Evolutionary conservation across 2,113 vertebrate genomes (phyloP).

Genomic region (Sciurus niger): DNA sequence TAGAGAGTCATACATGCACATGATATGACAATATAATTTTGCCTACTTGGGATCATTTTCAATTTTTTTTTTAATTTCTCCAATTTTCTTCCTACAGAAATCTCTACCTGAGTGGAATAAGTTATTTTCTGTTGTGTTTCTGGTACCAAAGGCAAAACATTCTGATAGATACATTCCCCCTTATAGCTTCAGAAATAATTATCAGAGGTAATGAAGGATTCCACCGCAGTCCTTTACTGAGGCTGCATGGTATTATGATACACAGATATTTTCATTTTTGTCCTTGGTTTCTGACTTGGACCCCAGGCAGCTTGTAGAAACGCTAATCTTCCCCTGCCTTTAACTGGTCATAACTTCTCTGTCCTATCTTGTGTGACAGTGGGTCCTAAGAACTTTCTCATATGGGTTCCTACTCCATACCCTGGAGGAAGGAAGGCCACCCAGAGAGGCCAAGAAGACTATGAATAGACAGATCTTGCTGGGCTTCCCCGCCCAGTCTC

Average conservation of each 20-base stretch:
- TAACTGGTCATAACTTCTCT: neutral
- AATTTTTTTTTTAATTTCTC: neutral
- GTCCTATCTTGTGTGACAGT: neutral
- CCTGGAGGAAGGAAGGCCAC: neutral
- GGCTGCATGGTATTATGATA: neutral
- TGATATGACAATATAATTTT: no score
- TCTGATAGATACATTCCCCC: neutral
- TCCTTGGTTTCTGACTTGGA: neutral
- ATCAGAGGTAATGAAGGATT: neutral
- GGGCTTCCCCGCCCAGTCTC: neutral
- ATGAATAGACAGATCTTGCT: neutral
- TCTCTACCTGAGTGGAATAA: neutral
- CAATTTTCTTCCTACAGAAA: neutral
- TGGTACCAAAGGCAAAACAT: neutral
- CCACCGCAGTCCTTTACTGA: neutral
- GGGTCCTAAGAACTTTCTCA: neutral
- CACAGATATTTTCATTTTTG: neutral
- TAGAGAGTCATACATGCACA: no score
- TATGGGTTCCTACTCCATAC: neutral
- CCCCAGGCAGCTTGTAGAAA: neutral
- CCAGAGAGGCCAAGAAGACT: neutral
- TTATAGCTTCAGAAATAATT: conserved; percentile 30
- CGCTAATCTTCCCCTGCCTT: neutral
- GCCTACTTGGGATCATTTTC: neutral
- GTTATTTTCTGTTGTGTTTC: neutral